phyloP scores from a whole-genome alignment of 2,888 invertebrate genomes.

The Nematopogon swammerdamellus region DNA sequence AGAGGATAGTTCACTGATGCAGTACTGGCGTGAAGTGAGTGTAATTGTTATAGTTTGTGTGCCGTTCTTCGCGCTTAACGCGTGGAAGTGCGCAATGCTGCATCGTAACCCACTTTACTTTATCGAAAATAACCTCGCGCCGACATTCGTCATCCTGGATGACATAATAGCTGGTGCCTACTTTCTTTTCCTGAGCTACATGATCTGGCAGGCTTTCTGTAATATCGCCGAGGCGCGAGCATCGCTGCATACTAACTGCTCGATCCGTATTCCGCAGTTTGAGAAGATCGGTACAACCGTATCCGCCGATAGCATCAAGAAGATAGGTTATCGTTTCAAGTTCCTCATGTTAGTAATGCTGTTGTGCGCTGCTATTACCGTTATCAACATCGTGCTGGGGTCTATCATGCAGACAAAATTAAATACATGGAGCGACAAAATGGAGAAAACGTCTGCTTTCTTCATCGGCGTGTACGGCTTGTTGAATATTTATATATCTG shows the following conservation, averaged over 20 bases:
- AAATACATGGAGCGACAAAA: slow-evolving; percentile 92
- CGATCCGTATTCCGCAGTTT: slow-evolving; percentile 87
- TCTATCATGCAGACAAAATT: slow-evolving; percentile 91
- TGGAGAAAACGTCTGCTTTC: slow-evolving; percentile 95
- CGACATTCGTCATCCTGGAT: slow-evolving; percentile 87
- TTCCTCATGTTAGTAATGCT: slow-evolving; percentile 95
- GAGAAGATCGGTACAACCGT: slow-evolving; percentile 95
- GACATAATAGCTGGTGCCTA: slow-evolving; percentile 89
- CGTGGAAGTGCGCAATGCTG: slow-evolving; percentile 96
- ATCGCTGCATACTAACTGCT: slow-evolving; percentile 88
- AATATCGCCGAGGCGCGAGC: slow-evolving; percentile 90
- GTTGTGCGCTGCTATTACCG: slow-evolving; percentile 90
- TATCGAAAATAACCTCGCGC: slow-evolving; percentile 90
- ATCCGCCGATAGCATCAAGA: too few relatives aligned
- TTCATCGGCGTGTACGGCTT: slow-evolving; percentile 98
- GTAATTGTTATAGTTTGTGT: slow-evolving; percentile 89
- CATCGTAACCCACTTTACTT: slow-evolving; percentile 96
- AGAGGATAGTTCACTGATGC: slow-evolving; percentile 77
- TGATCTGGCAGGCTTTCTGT: slow-evolving; percentile 88
- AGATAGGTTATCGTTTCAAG: slow-evolving; percentile 97
- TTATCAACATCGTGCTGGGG: slow-evolving; percentile 91
- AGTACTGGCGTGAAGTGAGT: slow-evolving; percentile 94
- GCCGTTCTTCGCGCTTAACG: slow-evolving; percentile 91
- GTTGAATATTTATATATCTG: slow-evolving; percentile 99
- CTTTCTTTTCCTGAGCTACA: slow-evolving; percentile 89